These are phyloP conservation scores for Gallinago media DNA, from an alignment of 2,113 vertebrate species.

Conservation along the genomic window DNA sequence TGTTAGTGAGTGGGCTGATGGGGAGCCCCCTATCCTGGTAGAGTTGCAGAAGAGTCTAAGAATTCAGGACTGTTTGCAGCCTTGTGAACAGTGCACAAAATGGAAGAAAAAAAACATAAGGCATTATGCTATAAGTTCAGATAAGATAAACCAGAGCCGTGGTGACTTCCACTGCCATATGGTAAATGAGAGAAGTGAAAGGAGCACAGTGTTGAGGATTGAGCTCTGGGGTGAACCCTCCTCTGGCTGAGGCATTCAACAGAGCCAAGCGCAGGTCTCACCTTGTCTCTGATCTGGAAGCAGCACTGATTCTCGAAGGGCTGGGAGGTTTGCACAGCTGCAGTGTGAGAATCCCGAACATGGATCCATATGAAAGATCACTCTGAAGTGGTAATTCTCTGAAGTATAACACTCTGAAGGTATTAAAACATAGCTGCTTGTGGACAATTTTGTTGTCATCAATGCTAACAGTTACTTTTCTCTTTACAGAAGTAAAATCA, in stretches of 20 bases:
- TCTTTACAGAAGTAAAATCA: background rate
- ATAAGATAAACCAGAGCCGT: background rate
- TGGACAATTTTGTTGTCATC: background rate
- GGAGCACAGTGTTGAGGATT: background rate
- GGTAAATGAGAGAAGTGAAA: background rate
- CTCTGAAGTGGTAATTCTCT: too few relatives aligned
- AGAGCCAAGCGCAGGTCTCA: background rate
- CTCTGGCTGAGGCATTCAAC: background rate
- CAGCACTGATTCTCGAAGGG: accelerated
- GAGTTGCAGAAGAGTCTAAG: background rate
- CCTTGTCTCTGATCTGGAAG: background rate
- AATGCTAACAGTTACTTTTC: background rate
- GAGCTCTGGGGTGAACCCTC: background rate
- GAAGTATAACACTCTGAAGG: background rate
- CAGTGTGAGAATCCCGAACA: background rate
- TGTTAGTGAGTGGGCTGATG: background rate
- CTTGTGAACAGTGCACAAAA: background rate
- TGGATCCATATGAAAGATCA: background rate
- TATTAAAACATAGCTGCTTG: background rate
- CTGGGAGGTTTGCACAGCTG: background rate
- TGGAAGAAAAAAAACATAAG: background rate
- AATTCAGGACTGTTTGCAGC: background rate
- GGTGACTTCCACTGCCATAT: background rate
- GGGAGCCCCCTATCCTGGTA: background rate
- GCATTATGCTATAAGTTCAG: accelerated